Conservation (phyloP, 1,140 invertebrate genomes). For the Leptonema lineaticorne region DNA sequence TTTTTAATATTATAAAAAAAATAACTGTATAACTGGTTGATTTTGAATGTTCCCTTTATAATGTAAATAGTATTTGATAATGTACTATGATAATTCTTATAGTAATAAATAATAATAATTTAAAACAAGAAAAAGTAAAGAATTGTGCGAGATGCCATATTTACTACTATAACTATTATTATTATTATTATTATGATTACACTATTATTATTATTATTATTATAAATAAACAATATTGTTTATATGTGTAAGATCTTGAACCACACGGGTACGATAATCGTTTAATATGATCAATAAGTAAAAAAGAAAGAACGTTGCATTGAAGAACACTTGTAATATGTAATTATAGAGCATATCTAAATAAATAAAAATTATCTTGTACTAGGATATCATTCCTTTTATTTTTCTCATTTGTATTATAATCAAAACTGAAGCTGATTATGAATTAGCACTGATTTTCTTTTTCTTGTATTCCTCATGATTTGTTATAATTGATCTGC, state of each 20-base stretch:
- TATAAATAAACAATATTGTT: too few species aligned
- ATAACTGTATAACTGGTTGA: constrained; percentile 35
- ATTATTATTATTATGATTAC: too few species aligned
- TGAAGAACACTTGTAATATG: not conserved
- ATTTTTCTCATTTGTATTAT: not conserved
- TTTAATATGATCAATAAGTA: not conserved
- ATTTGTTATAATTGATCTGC: not conserved
- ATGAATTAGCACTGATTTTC: constrained; percentile 5
- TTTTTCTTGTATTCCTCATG: not conserved
- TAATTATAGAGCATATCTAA: constrained; percentile 11
- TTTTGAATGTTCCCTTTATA: constrained; percentile 38
- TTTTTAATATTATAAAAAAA: not conserved
- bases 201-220: too few species aligned
- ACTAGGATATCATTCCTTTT: constrained; percentile 2
- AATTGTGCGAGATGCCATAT: constrained; percentile 40
- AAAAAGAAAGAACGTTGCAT: not conserved
- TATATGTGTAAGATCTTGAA: constrained; percentile 10
- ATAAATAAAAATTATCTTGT: constrained; percentile 8
- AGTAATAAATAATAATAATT: too few species aligned
- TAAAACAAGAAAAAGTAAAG: too few species aligned
- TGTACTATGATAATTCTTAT: constrained; percentile 28
- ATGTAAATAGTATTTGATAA: constrained; percentile 39
- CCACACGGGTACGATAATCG: not conserved
- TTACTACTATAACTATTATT: constrained; percentile 35
- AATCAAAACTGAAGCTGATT: not conserved